Percentiles rank a stretch among this genome's conserved stretches.
These are phyloP conservation scores for Zygothrica quintamaculata DNA, from an alignment of 2,888 invertebrate genomes.

Conservation along the genomic window DNA sequence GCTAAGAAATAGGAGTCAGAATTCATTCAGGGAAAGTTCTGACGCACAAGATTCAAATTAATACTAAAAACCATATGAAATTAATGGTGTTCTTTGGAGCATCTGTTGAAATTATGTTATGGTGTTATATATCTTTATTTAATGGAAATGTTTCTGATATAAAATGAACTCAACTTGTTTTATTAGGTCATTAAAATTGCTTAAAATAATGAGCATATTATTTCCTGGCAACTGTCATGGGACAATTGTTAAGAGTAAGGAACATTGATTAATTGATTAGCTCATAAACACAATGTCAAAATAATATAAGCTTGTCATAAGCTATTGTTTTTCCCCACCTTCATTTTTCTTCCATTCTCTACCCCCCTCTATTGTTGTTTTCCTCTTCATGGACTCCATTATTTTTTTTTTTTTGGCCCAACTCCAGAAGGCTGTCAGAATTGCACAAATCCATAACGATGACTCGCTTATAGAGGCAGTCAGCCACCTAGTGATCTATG, in stretches of 20 bases:
- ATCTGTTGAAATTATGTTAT: too few relatives aligned
- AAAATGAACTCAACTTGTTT: too few relatives aligned
- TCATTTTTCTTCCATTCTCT: conserved; percentile 59
- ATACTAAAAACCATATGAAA: too few relatives aligned
- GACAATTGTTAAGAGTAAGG: not conserved
- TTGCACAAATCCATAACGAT: conserved; percentile 69
- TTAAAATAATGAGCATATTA: not conserved
- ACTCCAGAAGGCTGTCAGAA: conserved; percentile 70
- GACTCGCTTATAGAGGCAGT: conserved; percentile 16
- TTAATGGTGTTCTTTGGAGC: too few relatives aligned
- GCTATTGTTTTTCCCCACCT: conserved; percentile 18
- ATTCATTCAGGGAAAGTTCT: too few relatives aligned
- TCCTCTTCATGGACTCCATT: conserved; percentile 38
- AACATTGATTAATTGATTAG: conserved; percentile 38
- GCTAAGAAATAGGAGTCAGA: too few relatives aligned
- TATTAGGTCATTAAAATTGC: too few relatives aligned
- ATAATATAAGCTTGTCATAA: conserved; percentile 38
- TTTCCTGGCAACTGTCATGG: conserved; percentile 19
- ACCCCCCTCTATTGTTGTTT: conserved; percentile 72
- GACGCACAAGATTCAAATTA: too few relatives aligned
- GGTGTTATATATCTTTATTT: too few relatives aligned
- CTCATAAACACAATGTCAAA: conserved; percentile 45
- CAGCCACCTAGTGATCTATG: conserved; percentile 29
- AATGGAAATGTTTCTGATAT: too few relatives aligned
- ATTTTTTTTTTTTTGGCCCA: conserved; percentile 64